These are phyloP conservation scores for Aspidiotus destructor DNA, from an alignment of 2,888 invertebrate genomes.

Conservation along the genomic window DNA sequence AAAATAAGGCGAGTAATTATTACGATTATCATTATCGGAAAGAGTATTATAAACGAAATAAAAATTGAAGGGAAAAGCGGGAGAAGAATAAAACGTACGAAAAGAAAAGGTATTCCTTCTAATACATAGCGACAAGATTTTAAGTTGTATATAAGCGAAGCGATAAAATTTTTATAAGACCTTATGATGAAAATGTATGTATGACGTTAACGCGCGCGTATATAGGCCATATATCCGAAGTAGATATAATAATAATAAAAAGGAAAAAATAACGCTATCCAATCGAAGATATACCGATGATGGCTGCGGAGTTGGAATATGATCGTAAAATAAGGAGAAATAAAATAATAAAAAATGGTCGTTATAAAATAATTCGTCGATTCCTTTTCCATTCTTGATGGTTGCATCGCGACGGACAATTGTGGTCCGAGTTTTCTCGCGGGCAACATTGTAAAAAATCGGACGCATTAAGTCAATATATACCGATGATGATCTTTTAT, in stretches of 20 bases:
- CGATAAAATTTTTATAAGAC: slow-evolving; percentile 29
- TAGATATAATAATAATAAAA: slow-evolving; percentile 22
- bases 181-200: not conserved
- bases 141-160: slow-evolving; percentile 6
- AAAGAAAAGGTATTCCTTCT: not conserved
- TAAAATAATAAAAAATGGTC: slow-evolving; percentile 16
- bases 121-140: not conserved
- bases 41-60: not conserved
- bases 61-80: not conserved
- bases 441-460: slow-evolving; percentile 9
- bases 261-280: slow-evolving; percentile 15
- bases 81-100: not conserved
- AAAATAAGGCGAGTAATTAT: not conserved
- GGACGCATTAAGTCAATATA: too few relatives aligned
- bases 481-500: too few relatives aligned
- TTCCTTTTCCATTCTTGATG: not conserved
- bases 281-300: slow-evolving; percentile 19
- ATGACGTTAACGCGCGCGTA: slow-evolving; percentile 5
- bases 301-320: slow-evolving; percentile 3
- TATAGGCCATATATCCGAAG: slow-evolving; percentile 10
- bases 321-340: slow-evolving; percentile 22
- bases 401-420: not conserved
- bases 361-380: slow-evolving; percentile 30
- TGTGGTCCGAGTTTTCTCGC: not conserved
- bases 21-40: not conserved